phyloP scores from a whole-genome alignment of 2,888 invertebrate species.

The Eupeodes luniger region DNA sequence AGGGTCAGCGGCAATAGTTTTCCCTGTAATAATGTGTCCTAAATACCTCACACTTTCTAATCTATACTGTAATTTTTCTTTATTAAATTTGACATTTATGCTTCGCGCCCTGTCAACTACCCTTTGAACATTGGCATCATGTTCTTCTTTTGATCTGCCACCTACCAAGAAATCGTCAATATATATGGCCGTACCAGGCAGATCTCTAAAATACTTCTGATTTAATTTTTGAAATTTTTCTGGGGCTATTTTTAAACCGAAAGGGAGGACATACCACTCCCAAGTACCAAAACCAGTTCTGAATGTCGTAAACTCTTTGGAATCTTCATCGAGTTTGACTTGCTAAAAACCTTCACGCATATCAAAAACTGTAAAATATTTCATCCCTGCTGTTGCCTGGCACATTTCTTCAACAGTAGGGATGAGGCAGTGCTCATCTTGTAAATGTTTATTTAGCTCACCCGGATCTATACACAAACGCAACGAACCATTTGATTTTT shows the following conservation, averaged over 20 bases:
- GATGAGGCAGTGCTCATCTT: conserved; percentile 5
- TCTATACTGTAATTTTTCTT: conserved; percentile 69
- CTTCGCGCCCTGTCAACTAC: conserved; percentile 40
- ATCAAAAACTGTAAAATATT: conserved; percentile 16
- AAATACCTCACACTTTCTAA: conserved; percentile 77
- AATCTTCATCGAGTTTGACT: conserved; percentile 10
- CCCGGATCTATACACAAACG: conserved; percentile 2
- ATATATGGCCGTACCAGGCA: conserved; percentile 30
- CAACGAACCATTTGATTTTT: conserved; percentile 8
- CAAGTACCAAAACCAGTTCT: conserved; percentile 18
- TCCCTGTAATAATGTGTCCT: conserved; percentile 60
- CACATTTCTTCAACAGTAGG: conserved; percentile 18
- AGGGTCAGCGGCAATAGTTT: conserved; percentile 71
- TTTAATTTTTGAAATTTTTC: conserved; percentile 30
- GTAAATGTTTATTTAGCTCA: conserved; percentile 6
- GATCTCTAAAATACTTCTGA: conserved; percentile 35
- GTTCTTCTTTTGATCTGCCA: conserved; percentile 33
- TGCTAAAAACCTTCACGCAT: conserved; percentile 19
- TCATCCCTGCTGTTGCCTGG: conserved; percentile 11
- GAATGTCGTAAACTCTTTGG: conserved; percentile 18
- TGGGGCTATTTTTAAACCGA: conserved; percentile 3
- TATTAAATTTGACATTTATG: conserved; percentile 54
- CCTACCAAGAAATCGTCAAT: conserved; percentile 56
- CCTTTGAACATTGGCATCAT: conserved; percentile 52
- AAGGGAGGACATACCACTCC: conserved; percentile 6